Percentiles rank a stretch among this genome's conserved stretches.
Evolutionary conservation across 2,113 vertebrate species (phyloP).

Genomic region (Leptosomus discolor): DNA sequence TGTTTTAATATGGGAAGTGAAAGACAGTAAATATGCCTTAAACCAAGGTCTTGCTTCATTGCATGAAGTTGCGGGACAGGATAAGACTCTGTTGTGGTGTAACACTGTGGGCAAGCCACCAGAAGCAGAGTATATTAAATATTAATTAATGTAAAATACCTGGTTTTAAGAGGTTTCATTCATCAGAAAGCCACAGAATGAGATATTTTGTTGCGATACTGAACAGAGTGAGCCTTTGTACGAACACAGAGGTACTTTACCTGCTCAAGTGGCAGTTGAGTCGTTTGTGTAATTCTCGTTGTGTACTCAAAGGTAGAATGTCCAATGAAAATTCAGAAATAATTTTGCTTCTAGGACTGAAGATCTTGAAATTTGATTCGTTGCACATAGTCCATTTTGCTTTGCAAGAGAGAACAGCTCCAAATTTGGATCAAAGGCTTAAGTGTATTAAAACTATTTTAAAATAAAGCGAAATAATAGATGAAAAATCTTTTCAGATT

Average conservation of each 20-base stretch:
- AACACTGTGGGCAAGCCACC: not conserved
- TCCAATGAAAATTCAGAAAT: not conserved
- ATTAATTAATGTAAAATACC: not conserved
- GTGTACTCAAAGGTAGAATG: not conserved
- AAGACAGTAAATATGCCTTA: not conserved
- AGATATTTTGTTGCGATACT: not conserved
- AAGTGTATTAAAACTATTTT: not conserved
- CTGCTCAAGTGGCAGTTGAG: fast-evolving
- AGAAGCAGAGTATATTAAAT: not conserved
- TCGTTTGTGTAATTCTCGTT: not conserved
- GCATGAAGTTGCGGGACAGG: not conserved
- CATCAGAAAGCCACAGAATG: not conserved
- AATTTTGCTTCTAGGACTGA: not conserved
- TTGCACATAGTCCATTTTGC: not conserved
- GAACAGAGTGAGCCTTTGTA: not conserved
- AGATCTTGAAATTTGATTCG: not conserved
- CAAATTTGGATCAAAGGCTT: not conserved
- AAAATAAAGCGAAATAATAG: not conserved
- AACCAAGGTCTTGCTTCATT: not conserved
- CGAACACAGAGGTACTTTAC: not conserved
- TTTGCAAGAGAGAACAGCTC: not conserved
- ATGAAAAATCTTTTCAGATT: not conserved
- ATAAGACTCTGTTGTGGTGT: not conserved
- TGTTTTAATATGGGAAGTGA: not conserved
- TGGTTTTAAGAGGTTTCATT: not conserved